Base-by-base conservation (phyloP, 1,140 invertebrate genomes). In the Cyphomyrmex costatus region DNA sequence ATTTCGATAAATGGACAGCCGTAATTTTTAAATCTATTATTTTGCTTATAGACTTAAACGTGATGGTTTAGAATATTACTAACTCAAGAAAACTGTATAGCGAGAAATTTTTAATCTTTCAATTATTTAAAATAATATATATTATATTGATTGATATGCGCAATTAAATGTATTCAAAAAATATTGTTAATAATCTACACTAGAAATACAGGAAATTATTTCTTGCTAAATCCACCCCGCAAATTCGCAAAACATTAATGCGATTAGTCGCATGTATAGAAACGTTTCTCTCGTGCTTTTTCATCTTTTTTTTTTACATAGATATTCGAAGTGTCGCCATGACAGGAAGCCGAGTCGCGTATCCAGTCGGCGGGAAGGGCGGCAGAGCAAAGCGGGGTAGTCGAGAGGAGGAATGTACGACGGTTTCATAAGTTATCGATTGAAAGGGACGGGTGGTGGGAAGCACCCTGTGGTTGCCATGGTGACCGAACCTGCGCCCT, bases 381-480 rank as follows among this genome's bases (percentile, higher is more conserved):
- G 82, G 53, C 60, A 56, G 12, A 56, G 4, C 3, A 36, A 66
- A 30, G 65, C 19, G 80, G 63, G 56, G 51, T 60, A 60, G 78
- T 51, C 27, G 71, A 30, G 86, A 70, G 82, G 71, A 86, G 71
- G 88, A 85, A 85, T 88, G 90, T 88, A 92, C 91, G 94, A 93
- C 92, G 93, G 90, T 94, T 94, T 95, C 92, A 94, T 94, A 94
- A 94, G 93, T 94, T 95, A 95, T 95, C 93, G 94, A 95, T 95
- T 95, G 93, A 91, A 90, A 92, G 91, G 91, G 90, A 92, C 91
- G 91, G 91, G 70, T 71, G 88, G 88, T 89, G 63, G 89, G 63
- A 76, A 89, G 86, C 82, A 71, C 61, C 87, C 86, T 63, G 89
- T 88, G 88, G 94, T 95, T 82, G 66, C 92, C 92, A 95, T 95